Evolutionary conservation across 2,797 vertebrate species (phyloP), one percentile per base, ranked within the genome.

Genomic region (Gymnocypris eckloni): DNA sequence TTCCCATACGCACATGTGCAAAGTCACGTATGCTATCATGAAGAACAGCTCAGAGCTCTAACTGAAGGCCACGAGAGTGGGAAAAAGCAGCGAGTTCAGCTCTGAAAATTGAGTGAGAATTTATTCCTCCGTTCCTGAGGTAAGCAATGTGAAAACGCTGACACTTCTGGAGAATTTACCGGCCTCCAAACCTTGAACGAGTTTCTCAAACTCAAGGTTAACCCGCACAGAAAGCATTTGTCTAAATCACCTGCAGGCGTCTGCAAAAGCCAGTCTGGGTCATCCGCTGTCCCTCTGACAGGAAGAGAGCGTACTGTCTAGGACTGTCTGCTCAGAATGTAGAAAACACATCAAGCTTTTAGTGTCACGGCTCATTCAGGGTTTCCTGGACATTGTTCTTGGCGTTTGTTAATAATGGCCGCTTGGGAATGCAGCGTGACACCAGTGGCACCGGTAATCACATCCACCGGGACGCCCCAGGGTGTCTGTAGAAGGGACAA

Each of bases 61-160:
- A 87, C 89, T 83, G 86, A 92, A 91, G 90, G 82, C 87, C 50
- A 15, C 70, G 18, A 81, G 72, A 79, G 69, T 79, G 84, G 75
- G 75, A 71, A 88, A 92, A 91, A 87, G 89, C 11, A 91, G 83
- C 88, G 90, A 92, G 94, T 93, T 91, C 90, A 89, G 86, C 83
- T 84, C 70, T 79, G 87, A 91, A 92, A 94, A 93, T 91, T 88
- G 91, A 82, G 79, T 87, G 88, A 87, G 91, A 93, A 94, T 93
- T 90, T 93, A 93, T 93, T 92, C 89, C 87, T 88, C 84, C 41
- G 12, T 87, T 84, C 81, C 86, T 70, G 84, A 89, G 87, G 91
- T 93, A 92, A 90, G 91, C 83, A 70, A 89, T 90, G 89, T 89
- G 88, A 94, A 95, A 94, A 90, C 69, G 91, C 92, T 94, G 94